These are phyloP conservation scores for Todus mexicanus DNA, from an alignment of 2,797 vertebrate genomes.

Conservation along the genomic window DNA sequence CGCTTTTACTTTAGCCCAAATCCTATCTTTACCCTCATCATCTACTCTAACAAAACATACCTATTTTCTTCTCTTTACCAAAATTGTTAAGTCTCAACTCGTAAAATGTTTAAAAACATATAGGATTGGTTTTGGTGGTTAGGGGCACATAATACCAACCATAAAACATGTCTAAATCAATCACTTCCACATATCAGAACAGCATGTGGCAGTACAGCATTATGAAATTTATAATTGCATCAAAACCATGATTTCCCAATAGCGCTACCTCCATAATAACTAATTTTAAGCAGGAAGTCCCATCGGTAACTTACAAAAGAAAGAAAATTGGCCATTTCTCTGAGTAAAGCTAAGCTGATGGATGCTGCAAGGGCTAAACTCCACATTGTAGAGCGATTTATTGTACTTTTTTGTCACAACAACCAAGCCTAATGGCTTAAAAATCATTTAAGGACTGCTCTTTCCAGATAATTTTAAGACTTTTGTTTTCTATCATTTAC, in stretches of 20 bases:
- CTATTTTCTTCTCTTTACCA: neutral
- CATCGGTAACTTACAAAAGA: neutral
- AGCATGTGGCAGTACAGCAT: slow-evolving; percentile 36
- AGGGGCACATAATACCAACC: neutral
- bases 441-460: neutral
- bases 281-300: neutral
- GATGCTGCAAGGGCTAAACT: neutral
- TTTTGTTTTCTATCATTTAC: neutral
- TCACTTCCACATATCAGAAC: slow-evolving; percentile 13
- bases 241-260: neutral
- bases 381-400: neutral
- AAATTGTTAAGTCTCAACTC: neutral
- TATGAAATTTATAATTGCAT: slow-evolving; percentile 39
- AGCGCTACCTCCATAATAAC: neutral
- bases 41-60: neutral
- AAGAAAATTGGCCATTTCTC: neutral
- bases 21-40: neutral
- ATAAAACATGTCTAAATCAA: slow-evolving; percentile 7
- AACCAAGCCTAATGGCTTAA: neutral
- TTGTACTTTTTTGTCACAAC: neutral
- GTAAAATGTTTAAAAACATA: neutral
- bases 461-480: neutral
- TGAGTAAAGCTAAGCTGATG: neutral
- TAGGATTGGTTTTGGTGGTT: neutral
- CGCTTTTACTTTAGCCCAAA: neutral